Evolutionary conservation across 2,113 vertebrate species (phyloP).

Genomic region (Aythya baeri): DNA sequence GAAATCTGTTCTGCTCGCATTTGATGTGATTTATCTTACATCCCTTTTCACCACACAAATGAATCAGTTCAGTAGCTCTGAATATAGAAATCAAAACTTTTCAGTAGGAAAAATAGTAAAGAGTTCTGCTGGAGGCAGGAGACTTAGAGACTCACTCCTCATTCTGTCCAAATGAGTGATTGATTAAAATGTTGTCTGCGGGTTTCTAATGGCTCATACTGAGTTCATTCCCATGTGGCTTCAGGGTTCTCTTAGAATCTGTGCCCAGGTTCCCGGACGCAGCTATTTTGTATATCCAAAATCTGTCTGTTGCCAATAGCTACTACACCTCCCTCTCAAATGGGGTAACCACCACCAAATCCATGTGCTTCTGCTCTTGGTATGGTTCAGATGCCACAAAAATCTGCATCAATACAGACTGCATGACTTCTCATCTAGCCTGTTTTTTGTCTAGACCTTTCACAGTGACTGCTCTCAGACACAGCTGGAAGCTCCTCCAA

Average conservation of each 20-base stretch:
- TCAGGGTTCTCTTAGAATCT: neutral
- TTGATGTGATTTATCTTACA: neutral
- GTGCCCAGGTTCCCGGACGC: neutral
- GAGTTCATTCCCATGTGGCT: neutral
- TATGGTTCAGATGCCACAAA: neutral
- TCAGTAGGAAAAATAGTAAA: neutral
- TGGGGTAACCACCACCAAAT: neutral
- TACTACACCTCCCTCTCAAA: neutral
- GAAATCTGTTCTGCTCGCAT: neutral
- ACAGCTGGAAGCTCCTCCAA: accelerated
- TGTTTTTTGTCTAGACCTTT: neutral
- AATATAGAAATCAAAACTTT: neutral
- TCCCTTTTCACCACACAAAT: neutral
- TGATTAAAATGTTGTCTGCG: neutral
- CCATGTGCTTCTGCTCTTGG: accelerated
- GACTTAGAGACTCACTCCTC: neutral
- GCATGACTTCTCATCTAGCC: neutral
- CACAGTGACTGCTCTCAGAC: neutral
- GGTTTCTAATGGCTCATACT: neutral
- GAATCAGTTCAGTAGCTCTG: neutral
- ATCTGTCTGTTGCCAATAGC: accelerated
- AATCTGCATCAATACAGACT: neutral
- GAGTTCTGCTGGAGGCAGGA: neutral
- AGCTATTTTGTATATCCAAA: neutral
- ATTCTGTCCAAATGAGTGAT: neutral